Percentiles rank a stretch among this genome's conserved stretches.
Conservation (phyloP, 2,113 vertebrate species). For the Halichoeres trimaculatus region DNA sequence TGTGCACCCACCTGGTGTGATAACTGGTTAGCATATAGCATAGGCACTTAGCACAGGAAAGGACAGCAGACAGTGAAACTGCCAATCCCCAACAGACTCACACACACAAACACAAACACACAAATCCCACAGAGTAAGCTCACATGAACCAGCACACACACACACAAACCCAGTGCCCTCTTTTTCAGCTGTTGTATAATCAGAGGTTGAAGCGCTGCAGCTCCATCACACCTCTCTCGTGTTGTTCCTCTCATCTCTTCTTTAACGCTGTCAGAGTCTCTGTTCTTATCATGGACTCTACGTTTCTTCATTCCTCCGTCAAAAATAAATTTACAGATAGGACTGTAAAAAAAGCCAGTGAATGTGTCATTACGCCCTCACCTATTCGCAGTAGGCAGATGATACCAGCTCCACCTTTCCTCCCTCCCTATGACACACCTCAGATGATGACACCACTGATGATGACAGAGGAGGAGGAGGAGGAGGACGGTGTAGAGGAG, state of each 20-base stretch:
- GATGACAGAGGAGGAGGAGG: conserved; percentile 51
- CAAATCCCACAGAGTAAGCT: not conserved
- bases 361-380: conserved; percentile 33
- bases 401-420: conserved; percentile 72
- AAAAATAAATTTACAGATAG: conserved; percentile 19
- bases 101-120: conserved; percentile 14
- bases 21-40: not conserved
- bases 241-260: conserved; percentile 12
- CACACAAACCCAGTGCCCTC: conserved; percentile 46
- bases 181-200: conserved; percentile 50
- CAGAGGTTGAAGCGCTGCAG: conserved; percentile 9
- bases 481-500: conserved; percentile 47
- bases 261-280: not conserved
- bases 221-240: not conserved
- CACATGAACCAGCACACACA: conserved; percentile 34
- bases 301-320: conserved; percentile 10
- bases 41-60: not conserved
- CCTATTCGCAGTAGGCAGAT: conserved; percentile 64
- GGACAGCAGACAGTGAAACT: conserved; percentile 25
- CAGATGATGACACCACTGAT: conserved; percentile 51
- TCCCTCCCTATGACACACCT: conserved; percentile 51
- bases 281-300: not conserved
- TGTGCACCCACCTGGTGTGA: too few species aligned
- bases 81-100: conserved; percentile 4
- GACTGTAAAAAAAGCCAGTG: not conserved